Conservation (phyloP, 1,140 invertebrate genomes). For the Pseudomyrmex concolor region DNA sequence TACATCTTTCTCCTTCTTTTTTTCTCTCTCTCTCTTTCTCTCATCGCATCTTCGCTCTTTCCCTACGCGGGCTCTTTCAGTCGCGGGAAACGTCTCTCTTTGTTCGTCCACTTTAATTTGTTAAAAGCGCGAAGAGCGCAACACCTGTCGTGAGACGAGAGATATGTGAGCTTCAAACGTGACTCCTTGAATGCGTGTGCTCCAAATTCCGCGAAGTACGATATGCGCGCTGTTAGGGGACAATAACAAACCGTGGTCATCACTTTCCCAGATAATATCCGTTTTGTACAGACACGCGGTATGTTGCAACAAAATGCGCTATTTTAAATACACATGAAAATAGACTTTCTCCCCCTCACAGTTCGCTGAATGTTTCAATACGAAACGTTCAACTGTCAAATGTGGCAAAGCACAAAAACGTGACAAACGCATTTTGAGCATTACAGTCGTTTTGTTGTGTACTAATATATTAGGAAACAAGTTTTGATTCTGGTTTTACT, state of each 20-base stretch:
- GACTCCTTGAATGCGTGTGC: constrained; percentile 33
- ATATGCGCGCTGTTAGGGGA: background rate
- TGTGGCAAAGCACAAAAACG: background rate
- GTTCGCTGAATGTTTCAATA: background rate
- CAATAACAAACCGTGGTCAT: constrained; percentile 15
- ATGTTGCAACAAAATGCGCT: background rate
- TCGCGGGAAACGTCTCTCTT: constrained; percentile 61
- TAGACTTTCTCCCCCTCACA: background rate
- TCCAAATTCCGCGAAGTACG: constrained; percentile 28
- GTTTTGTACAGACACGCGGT: background rate
- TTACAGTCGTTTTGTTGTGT: background rate
- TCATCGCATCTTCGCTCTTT: constrained; percentile 45
- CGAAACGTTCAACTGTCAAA: constrained; percentile 25
- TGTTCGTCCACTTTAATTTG: constrained; percentile 79
- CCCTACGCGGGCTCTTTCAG: constrained; percentile 49
- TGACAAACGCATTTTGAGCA: constrained; percentile 2
- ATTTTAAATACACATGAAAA: constrained; percentile 22
- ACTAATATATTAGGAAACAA: background rate
- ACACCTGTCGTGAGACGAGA: constrained; percentile 20
- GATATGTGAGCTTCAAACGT: constrained; percentile 30
- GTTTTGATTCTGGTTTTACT: background rate
- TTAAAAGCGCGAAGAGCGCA: constrained; percentile 77
- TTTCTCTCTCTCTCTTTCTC: constrained; percentile 29
- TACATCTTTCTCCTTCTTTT: constrained; percentile 32
- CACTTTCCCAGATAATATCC: constrained; percentile 24